Evolutionary conservation across 2,888 invertebrate genomes (phyloP).

Genomic region (Phortica okadai): DNA sequence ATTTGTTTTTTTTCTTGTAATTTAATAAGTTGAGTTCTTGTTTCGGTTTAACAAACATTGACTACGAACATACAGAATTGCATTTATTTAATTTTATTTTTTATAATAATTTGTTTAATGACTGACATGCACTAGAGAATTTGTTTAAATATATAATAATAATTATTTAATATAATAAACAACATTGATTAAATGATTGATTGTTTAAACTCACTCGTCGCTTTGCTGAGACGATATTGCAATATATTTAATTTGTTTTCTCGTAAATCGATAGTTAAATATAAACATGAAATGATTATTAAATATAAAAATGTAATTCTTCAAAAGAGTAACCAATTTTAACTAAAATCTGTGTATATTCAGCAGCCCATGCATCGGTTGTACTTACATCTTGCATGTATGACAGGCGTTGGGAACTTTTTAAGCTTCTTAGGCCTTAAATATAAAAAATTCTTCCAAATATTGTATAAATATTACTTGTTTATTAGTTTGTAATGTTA

Average conservation of each 20-base stretch:
- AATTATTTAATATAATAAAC: neutral
- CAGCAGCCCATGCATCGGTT: too few relatives aligned
- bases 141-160: neutral
- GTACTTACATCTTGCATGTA: too few relatives aligned
- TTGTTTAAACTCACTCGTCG: slow-evolving; percentile 1
- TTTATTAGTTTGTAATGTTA: too few relatives aligned
- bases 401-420: too few relatives aligned
- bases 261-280: too few relatives aligned
- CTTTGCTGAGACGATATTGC: neutral
- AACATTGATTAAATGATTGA: slow-evolving; percentile 18
- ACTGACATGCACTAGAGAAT: slow-evolving; percentile 25
- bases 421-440: too few relatives aligned
- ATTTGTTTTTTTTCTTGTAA: neutral
- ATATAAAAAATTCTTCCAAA: too few relatives aligned
- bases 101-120: slow-evolving; percentile 5
- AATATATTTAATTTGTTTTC: neutral
- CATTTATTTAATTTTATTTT: slow-evolving; percentile 8
- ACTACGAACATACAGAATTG: slow-evolving; percentile 29
- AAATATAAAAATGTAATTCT: too few relatives aligned
- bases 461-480: too few relatives aligned
- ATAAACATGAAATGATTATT: too few relatives aligned
- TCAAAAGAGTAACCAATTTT: too few relatives aligned
- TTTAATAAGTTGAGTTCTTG: neutral
- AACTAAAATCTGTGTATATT: too few relatives aligned
- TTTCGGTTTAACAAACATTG: slow-evolving; percentile 22